Evolutionary conservation across 2,888 invertebrate genomes (phyloP).

Genomic region (Lithophane semibrunnea): DNA sequence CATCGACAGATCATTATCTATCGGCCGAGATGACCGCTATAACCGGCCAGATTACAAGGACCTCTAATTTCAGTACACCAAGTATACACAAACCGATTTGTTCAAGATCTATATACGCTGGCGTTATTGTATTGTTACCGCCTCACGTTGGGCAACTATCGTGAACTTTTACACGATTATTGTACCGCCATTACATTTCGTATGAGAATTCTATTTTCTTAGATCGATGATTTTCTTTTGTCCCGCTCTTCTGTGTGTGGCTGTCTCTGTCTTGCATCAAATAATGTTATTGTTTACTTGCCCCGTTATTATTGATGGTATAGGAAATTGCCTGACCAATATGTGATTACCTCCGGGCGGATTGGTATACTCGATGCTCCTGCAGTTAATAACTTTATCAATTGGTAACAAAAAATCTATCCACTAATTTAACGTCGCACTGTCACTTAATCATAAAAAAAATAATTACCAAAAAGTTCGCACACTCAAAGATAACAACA

Average conservation of each 20-base stretch:
- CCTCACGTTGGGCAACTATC: constrained; percentile 86
- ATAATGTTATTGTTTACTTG: constrained; percentile 89
- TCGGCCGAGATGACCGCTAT: constrained; percentile 82
- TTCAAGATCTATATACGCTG: constrained; percentile 74
- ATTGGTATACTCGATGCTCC: constrained; percentile 53
- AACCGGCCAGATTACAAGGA: constrained; percentile 75
- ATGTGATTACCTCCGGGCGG: constrained; percentile 77
- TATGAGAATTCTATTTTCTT: constrained; percentile 90
- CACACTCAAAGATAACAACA: constrained; percentile 27
- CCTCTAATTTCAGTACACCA: constrained; percentile 70
- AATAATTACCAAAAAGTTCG: constrained; percentile 23
- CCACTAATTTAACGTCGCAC: constrained; percentile 50
- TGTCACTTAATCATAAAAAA: constrained; percentile 39
- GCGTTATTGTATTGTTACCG: constrained; percentile 83
- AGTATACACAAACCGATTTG: constrained; percentile 77
- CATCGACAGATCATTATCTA: constrained; percentile 89
- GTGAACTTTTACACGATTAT: constrained; percentile 90
- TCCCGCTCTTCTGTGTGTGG: constrained; percentile 72
- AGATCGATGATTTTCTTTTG: constrained; percentile 79
- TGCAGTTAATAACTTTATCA: constrained; percentile 70
- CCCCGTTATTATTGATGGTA: constrained; percentile 84
- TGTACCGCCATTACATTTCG: constrained; percentile 87
- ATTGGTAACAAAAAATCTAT: constrained; percentile 32
- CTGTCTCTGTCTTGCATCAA: constrained; percentile 78
- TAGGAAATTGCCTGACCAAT: constrained; percentile 83